Base-by-base conservation (phyloP, 2,888 invertebrate genomes). In the Drosophila nigritarsus region DNA sequence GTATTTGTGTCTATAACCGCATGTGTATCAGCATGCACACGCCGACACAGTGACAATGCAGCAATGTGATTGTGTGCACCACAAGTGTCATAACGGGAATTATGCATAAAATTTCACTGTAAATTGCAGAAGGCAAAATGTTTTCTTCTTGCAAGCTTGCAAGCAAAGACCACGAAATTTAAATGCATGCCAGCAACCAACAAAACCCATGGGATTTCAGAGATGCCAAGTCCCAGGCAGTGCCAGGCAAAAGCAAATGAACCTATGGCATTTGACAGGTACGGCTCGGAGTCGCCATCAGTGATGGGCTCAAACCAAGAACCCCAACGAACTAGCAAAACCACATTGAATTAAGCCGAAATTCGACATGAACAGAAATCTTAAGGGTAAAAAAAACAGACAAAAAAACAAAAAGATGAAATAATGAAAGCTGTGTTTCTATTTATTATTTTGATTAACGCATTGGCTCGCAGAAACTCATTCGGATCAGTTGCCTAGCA, bases 11-110 rank as follows among this genome's bases (percentile, higher is more conserved):
- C 30, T 61, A 53, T 18, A 32, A 53, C 66, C 53, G 42, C 48
- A 63, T 66, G 34, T 71, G 42, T 40, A 42, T 66, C 29, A 58
- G 53, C 42, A 30, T 58, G 18, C 45, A 6, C 8, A 42, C 20
- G 53, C 40, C 29, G 55, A 40, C n/a, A 40, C n/a, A 30, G 29
- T 13, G 55, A 20, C n/a, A 20, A 8, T 58, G 50, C 24, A 30
- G 50, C 29, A 30, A 20, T 65, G 59, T 58, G 40, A 63, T 53
- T 74, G 61, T 65, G 59, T 61, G 66, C 58, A 77, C 75, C 87
- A 66, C 82, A 87, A 83, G 84, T 83, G 82, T 87, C 87, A 87
- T 87, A 82, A 82, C 78, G 75, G 83, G 84, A 84, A 87, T 86
- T 82, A 84, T 87, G 79, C 87, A 87, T 82, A 80, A 78, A 80